Evolutionary conservation across 2,888 invertebrate genomes (phyloP).

Genomic region (Dexiosoma caninum): DNA sequence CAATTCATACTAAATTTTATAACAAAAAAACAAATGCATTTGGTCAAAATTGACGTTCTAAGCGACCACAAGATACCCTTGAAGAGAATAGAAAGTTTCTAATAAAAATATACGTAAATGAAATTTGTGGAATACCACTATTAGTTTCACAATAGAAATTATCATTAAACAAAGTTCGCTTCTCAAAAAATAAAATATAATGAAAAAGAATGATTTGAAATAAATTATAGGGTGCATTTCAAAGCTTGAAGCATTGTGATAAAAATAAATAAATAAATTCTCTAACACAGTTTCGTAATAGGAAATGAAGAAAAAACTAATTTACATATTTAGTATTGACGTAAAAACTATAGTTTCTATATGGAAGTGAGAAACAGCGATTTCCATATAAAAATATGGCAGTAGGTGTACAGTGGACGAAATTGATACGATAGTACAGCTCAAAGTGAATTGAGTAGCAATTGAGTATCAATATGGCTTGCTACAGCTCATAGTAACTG

Average conservation of each 20-base stretch:
- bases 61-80: background rate
- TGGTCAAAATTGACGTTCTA: background rate
- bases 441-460: too few relatives aligned
- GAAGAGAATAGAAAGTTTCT: background rate
- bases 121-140: too few relatives aligned
- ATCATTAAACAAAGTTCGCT: too few relatives aligned
- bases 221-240: background rate
- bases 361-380: slow-evolving; percentile 9
- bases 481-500: too few relatives aligned
- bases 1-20: slow-evolving; percentile 27
- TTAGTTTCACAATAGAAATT: too few relatives aligned
- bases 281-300: background rate
- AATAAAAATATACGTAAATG: too few relatives aligned
- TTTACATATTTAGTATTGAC: slow-evolving; percentile 58
- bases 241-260: background rate
- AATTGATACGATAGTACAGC: too few relatives aligned
- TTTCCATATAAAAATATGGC: background rate
- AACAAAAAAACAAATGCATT: background rate
- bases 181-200: too few relatives aligned
- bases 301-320: slow-evolving; percentile 48
- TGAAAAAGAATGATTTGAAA: too few relatives aligned
- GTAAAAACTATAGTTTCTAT: too few relatives aligned
- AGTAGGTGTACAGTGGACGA: background rate
- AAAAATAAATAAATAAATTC: too few relatives aligned
- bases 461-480: too few relatives aligned